Evolutionary conservation across 2,888 invertebrate species (phyloP), one percentile per base, ranked within the genome.

Genomic region (Gandaritis pyraliata): DNA sequence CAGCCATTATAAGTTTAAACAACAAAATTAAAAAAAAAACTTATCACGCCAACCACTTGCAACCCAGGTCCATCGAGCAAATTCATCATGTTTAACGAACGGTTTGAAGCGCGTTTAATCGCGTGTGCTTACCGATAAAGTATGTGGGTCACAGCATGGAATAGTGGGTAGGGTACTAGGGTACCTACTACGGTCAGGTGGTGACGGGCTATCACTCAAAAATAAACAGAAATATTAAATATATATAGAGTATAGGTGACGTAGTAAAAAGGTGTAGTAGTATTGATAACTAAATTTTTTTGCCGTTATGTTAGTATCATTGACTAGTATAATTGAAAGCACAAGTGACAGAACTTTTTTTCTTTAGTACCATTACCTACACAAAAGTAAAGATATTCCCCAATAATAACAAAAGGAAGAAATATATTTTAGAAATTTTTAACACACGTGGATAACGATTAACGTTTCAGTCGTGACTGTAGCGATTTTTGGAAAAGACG

Each of bases 191-290:
- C 0, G 82, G 82, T 81, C 84, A 82, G 80, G 76, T 78, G 78
- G 77, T 59, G 73, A 69, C 69, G 72, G 82, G 78, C 83, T 80
- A 85, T 86, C 88, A 85, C 81, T 87, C 87, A 86, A 78, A 83
- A 76, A 57, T 61, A 43, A 59, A 62, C 57, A 54, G 53, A 56
- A 65, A 60, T 64, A 67, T 36, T 41, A 45, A 80, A 83, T 64
- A 53, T 59, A 61, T 49, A 41, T 39, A 16, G 49, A 45, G 30
- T 18, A 53, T 30, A 38, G 48, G 49, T 39, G 29, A 45, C 33
- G 15, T 18, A 0, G 18, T 15, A 2, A 49, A 54, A 62, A 54
- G 45, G 49, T 62, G 62, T 58, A 53, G 45, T 39, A 53, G 7
- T 18, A 8, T n/a, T 11, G 15, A 36, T 36, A 36, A 0, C 16